Evolutionary conservation across 2,888 invertebrate species (phyloP), one percentile per base, ranked within the genome.

Genomic region (Sinohyriopsis cumingii): DNA sequence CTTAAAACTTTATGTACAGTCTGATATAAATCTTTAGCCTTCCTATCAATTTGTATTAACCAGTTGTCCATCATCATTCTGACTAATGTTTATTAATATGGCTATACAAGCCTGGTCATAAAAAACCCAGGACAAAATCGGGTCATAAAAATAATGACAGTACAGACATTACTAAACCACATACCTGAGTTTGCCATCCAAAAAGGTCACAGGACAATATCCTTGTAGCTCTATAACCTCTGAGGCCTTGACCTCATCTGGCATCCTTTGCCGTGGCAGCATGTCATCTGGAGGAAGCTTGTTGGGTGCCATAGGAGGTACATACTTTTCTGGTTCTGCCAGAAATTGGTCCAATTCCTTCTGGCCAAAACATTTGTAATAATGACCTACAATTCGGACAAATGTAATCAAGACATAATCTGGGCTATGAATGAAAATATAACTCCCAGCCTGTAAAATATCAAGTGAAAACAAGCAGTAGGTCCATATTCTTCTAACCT

Each of bases 141-240:
- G 33, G 33, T 1, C 33, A 45, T 45, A 45, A 12, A 45, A 15
- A 45, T 45, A 45, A 15, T 45, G 45, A 15, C 45, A 45, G 12
- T 1, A 45, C 45, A 67, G 1, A 59, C 28, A 19, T 20, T 20
- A 60, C n/a, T 55, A 56, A 33, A 55, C 5, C 4, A 65, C 77
- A 55, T 72, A 90, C 87, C 88, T 87, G 80, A 82, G 82, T 65
- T 88, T 85, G 25, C 90, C 90, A 77, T 89, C 88, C 53, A 87
- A 76, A 81, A 86, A 90, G 4, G 89, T 89, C 19, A 90, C 90
- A 5, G 90, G 89, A 76, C 90, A 90, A 77, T 89, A 90, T 19
- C 89, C 89, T 60, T 85, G 82, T 24, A 90, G 73, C 73, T 89
- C 87, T 24, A 87, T 74, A 22, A 76, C 76, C 55, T 80, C 81